Evolutionary conservation across 1,140 invertebrate genomes (phyloP), one percentile per base, ranked within the genome.

Genomic region (Nymphalis io): DNA sequence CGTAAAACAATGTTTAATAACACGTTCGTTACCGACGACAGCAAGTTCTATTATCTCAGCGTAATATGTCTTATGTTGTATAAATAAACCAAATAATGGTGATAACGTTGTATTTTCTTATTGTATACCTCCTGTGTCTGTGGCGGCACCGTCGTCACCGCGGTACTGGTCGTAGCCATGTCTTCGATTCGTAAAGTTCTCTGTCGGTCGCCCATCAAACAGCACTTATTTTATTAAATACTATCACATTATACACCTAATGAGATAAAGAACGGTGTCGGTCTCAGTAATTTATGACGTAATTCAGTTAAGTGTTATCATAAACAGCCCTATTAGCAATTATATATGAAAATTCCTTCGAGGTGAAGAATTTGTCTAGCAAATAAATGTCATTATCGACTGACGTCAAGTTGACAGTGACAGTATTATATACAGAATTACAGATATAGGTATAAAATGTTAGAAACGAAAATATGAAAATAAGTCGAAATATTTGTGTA

Each of bases 111-210:
- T 66, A 51, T 72, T 75, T 67, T 61, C 44, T 51, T 55, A 68
- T 64, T 80, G 74, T 69, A 79, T 86, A 88, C 87, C 87, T 89
- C 87, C 71, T 87, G 83, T 67, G 84, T 61, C 67, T 83, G 87
- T 40, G 88, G 78, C 15, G 84, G 65, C 55, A 91, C 85, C 27
- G 87, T 89, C 16, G 88, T 78, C 21, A 89, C 84, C 23, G 89
- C 85, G 2, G 88, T 83, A 69, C 88, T 91, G 27, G 88, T 91
- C 20, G 85, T 88, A 53, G 89, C 88, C 88, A 90, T 90, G 6
- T 89, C 86, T 80, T 90, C 83, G 46, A 72, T 60, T 72, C 70
- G 70, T 55, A 80, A 23, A 55, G 58, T 64, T 46, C 72, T 67
- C 58, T 75, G 74, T 53, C 84, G 76, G 60, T 91, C 87, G 68